Evolutionary conservation across 64 coral and sea anemone genomes (phyloP), one percentile per base, ranked within the genome.

Genomic region (Montipora cactus): DNA sequence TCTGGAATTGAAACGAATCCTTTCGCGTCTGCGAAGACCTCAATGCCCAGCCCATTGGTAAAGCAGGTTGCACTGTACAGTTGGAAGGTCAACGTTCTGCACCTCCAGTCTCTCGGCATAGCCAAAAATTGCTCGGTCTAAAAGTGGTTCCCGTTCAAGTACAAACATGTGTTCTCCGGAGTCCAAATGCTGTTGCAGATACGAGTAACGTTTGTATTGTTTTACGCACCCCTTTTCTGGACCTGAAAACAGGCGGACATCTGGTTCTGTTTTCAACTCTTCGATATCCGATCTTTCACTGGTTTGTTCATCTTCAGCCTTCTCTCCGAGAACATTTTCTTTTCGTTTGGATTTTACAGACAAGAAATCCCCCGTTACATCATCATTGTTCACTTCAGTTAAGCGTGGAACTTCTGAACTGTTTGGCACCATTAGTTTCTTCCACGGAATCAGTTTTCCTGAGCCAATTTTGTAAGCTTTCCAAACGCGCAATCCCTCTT

Each of bases 121-220:
- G 4, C 75, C 88, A 78, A 67, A 62, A 47, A 89, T 75, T n/a
- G 88, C 88, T 89, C 67, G 75, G 47, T 89, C 88, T 78, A 89
- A 19, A 6, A 89, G 74, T 64, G 88, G 55, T 25, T 61, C 76
- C 49, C 75, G 20, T 89, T 89, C 88, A 44, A 79, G 88, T 12
- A 44, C 55, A 59, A 22, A 57, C 11, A 7, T n/a, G 58, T 89
- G 88, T 76, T 89, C 79, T 20, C 74, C 75, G 61, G 52, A 78
- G 59, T 90, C 77, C 16, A 90, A 20, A n/a, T 80, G 89, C 20
- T 81, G 58, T 57, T 89, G 76, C 76, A 78, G 76, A 78, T 78
- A 47, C 44, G 76, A 78, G 76, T 78, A 78, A 78, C 76, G 76
- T 47, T 78, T 46, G 76, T 47, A 78, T 11, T 9, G n/a, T 19